Conservation (phyloP, 92 coral and sea anemone species). For the Heteractis magnifica region DNA sequence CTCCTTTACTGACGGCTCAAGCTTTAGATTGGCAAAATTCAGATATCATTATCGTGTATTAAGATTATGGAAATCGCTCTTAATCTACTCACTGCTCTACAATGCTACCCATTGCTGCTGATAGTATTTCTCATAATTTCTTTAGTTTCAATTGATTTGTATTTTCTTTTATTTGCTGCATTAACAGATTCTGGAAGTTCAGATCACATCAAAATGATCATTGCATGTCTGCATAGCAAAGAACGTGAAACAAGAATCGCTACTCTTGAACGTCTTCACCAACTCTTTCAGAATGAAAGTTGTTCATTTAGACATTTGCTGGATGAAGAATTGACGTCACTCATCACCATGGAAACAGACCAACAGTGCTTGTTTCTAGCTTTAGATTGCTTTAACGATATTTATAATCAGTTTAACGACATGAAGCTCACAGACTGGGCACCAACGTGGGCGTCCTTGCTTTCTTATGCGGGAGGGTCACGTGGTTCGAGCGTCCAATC, state of each 20-base stretch:
- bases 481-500: conserved; percentile 60
- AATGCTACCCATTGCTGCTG: background rate
- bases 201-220: background rate
- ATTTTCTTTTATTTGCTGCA: background rate
- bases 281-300: conserved; percentile 5
- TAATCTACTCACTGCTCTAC: background rate
- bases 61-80: no score
- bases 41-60: no score
- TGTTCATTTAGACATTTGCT: conserved; percentile 7
- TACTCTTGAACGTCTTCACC: conserved; percentile 36
- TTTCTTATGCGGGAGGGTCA: conserved; percentile 35
- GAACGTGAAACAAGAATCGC: conserved; percentile 46
- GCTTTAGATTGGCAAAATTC: no score
- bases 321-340: conserved; percentile 26
- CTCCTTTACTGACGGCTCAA: no score
- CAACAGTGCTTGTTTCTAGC: conserved; percentile 54
- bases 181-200: background rate
- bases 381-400: conserved; percentile 43
- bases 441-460: conserved; percentile 36
- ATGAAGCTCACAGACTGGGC: background rate
- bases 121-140: no score
- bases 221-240: conserved; percentile 11
- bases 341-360: conserved; percentile 49
- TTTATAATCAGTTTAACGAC: background rate
- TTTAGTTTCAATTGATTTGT: background rate